Evolutionary conservation across 1,140 invertebrate genomes (phyloP).

Genomic region (Physella acuta): DNA sequence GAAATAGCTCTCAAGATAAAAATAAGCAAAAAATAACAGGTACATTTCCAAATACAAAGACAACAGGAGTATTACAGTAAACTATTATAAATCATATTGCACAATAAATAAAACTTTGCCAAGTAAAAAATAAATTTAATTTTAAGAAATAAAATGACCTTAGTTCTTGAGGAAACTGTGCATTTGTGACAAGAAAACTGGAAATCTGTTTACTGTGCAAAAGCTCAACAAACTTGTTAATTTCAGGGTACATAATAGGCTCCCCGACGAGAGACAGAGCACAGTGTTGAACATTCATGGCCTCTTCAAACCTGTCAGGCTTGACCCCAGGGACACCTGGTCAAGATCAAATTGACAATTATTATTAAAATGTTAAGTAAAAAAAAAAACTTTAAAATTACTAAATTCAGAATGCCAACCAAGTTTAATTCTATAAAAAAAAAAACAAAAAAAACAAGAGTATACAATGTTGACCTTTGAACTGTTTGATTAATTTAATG

Average conservation of each 20-base stretch:
- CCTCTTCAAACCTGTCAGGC: conserved; percentile 64
- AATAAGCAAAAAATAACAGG: background rate
- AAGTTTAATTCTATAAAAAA: background rate
- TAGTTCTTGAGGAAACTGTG: conserved; percentile 70
- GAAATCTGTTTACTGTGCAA: conserved; percentile 66
- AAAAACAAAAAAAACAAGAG: background rate
- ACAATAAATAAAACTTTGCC: too few relatives aligned
- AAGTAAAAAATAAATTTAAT: background rate
- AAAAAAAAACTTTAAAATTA: conserved; percentile 19
- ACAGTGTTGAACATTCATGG: conserved; percentile 64
- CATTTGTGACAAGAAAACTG: conserved; percentile 69
- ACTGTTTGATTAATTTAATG: conserved; percentile 68
- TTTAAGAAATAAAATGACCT: conserved; percentile 46
- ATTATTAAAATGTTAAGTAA: conserved; percentile 3
- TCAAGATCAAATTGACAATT: background rate
- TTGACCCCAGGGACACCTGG: conserved; percentile 68
- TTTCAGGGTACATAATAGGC: conserved; percentile 73
- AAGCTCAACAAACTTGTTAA: conserved; percentile 65
- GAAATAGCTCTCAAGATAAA: too few relatives aligned
- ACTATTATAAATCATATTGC: background rate
- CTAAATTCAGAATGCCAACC: background rate
- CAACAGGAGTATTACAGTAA: background rate
- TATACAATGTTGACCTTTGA: conserved; percentile 61
- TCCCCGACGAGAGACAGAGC: conserved; percentile 71
- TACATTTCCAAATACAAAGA: background rate